Percentiles rank a stretch among this genome's conserved stretches.
phyloP scores from a whole-genome alignment of 2,113 vertebrate genomes.

The Chitala chitala region DNA sequence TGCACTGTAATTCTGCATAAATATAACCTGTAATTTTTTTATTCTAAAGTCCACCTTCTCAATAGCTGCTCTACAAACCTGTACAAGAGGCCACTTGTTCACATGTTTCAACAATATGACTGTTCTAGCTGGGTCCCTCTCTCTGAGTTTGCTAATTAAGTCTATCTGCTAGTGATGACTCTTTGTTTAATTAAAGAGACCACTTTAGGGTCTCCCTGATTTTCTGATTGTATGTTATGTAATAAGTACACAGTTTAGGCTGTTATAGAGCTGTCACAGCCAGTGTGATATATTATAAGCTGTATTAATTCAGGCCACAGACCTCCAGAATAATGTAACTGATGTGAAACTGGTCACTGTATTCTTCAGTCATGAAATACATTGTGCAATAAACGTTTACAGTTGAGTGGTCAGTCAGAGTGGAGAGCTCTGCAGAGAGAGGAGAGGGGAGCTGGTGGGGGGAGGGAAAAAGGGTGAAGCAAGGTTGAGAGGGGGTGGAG shows the following conservation, averaged over 20 bases:
- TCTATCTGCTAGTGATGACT: slow-evolving; percentile 15
- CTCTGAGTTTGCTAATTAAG: slow-evolving; percentile 24
- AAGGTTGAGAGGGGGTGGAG: too few species aligned
- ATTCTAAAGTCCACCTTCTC: not conserved
- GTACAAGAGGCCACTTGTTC: not conserved
- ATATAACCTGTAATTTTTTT: not conserved
- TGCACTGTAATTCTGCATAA: not conserved
- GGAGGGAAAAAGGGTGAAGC: too few species aligned
- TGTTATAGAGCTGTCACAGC: slow-evolving; percentile 7
- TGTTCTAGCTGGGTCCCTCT: not conserved
- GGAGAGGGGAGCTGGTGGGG: too few species aligned
- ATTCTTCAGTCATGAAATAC: slow-evolving; percentile 24
- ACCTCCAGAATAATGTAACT: slow-evolving; percentile 15
- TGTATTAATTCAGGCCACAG: slow-evolving; percentile 24
- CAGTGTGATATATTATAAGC: slow-evolving; percentile 14
- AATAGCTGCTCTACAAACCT: not conserved
- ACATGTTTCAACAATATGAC: too few species aligned
- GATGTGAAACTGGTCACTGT: slow-evolving; percentile 18
- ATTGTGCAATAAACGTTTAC: slow-evolving; percentile 20
- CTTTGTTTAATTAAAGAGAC: too few species aligned
- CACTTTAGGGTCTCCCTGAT: too few species aligned
- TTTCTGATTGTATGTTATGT: too few species aligned
- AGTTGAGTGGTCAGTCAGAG: slow-evolving; percentile 6
- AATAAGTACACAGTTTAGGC: not conserved
- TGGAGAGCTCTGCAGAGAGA: not conserved